Evolutionary conservation across 2,797 vertebrate species (phyloP), one percentile per base, ranked within the genome.

Genomic region (Linurgus olivaceus): DNA sequence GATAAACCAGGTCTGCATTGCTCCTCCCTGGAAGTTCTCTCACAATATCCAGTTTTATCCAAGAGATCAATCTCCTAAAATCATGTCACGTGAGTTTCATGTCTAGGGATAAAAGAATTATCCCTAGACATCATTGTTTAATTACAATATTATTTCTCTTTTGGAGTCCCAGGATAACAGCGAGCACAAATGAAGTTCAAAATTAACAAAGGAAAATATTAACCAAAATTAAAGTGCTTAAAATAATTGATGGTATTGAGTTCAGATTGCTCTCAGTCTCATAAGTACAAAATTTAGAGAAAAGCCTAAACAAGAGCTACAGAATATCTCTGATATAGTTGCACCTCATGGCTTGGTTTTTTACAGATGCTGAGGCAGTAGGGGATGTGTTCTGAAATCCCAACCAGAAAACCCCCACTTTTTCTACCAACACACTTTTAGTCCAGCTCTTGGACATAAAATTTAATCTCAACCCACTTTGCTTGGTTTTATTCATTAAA

Each of bases 321-420:
- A 7, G 14, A 67, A 7, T 23, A 48, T 29, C 19, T 79, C 10
- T 44, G 21, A 23, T 21, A 8, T 7, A 23, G 25, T 16, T 67
- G 10, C 13, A 18, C 6, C 7, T 11, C 10, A 13, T 1, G 2
- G 35, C 23, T 72, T 63, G 6, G 0, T 15, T 21, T 76, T 40
- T 73, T 12, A 45, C 23, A 38, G 48, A 13, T 48, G 28, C 19
- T 73, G 26, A 28, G 7, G 10, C 10, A 54, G 44, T 2, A 58
- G 35, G 24, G 47, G 55, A 70, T 21, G 13, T 51, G 11, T 40
- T 84, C 29, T 24, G 21, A 77, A 77, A 37, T 24, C 54, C 3
- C 11, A 28, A 13, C 38, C 18, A 63, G 15, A 24, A 73, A 87
- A 37, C 7, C 7, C 14, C 19, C 38, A 10, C 5, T 38, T 86